Conservation (phyloP, 2,888 invertebrate genomes). For the Dione juno region DNA sequence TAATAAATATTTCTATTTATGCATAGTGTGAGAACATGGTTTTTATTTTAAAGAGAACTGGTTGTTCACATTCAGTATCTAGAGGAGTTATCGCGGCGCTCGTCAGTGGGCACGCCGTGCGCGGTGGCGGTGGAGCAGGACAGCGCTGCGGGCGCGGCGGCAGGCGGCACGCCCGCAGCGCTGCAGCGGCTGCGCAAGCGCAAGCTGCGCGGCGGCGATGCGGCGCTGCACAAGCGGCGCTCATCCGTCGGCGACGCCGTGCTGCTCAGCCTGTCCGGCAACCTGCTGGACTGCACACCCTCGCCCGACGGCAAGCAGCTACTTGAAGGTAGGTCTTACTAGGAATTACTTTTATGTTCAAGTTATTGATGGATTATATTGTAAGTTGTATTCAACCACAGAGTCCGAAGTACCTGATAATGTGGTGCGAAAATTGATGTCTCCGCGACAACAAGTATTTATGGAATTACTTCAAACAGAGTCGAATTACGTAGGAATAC, state of each 20-base stretch:
- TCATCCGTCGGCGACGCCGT: constrained; percentile 94
- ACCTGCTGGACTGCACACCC: constrained; percentile 94
- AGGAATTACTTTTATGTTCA: neutral
- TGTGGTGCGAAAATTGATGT: constrained; percentile 86
- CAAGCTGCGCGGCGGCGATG: constrained; percentile 85
- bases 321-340: constrained; percentile 67
- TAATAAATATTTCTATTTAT: neutral
- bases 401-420: constrained; percentile 85
- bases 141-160: constrained; percentile 54
- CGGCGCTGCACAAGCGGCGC: constrained; percentile 89
- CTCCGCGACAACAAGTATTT: constrained; percentile 91
- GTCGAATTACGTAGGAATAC: constrained; percentile 97
- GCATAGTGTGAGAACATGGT: neutral
- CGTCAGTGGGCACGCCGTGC: constrained; percentile 68
- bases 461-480: constrained; percentile 98
- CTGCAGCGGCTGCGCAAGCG: constrained; percentile 88
- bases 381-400: constrained; percentile 43
- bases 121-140: constrained; percentile 52
- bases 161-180: constrained; percentile 66
- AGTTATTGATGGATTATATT: neutral
- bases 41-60: neutral
- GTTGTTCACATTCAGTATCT: constrained; percentile 62
- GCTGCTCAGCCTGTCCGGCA: constrained; percentile 92
- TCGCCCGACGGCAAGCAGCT: constrained; percentile 89
- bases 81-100: constrained; percentile 78